A percentile compares a stretch with the other conserved stretches of the same genome.
Conservation (phyloP, 2,113 vertebrate genomes). For the Indicator maculatus region DNA sequence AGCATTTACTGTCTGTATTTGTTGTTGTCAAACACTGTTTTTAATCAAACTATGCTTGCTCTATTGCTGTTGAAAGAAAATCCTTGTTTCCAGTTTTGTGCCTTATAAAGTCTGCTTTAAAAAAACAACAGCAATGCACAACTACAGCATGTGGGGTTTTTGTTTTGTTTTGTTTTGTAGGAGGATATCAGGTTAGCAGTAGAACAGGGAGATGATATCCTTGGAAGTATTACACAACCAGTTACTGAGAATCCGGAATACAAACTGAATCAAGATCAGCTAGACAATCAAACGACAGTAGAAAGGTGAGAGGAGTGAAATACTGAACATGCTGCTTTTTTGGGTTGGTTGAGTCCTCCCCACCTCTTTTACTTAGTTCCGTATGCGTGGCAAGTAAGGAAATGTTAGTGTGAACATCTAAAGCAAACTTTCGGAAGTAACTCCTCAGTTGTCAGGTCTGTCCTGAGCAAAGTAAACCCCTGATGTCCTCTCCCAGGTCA, state of each 20-base stretch:
- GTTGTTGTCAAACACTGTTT: neutral
- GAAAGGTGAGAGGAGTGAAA: slow-evolving; percentile 81
- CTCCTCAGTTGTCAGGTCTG: neutral
- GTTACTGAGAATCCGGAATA: slow-evolving; percentile 81
- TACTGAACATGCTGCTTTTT: neutral
- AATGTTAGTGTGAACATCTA: neutral
- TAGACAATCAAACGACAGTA: slow-evolving; percentile 91
- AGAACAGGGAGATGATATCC: slow-evolving; percentile 82
- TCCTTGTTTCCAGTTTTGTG: neutral
- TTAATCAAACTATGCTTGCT: neutral
- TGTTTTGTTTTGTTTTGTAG: slow-evolving; percentile 61
- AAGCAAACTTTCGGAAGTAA: neutral
- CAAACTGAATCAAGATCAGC: slow-evolving; percentile 90
- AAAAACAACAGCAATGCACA: neutral
- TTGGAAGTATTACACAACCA: slow-evolving; percentile 86
- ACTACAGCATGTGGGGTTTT: accelerated
- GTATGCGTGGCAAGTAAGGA: neutral
- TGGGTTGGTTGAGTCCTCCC: neutral
- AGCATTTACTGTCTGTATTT: neutral
- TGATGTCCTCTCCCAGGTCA: accelerated
- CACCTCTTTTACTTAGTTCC: neutral
- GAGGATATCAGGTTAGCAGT: slow-evolving; percentile 85
- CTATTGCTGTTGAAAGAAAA: neutral
- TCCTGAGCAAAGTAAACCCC: neutral
- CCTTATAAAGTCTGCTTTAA: neutral